These are phyloP conservation scores for Pipra filicauda DNA, from an alignment of 2,113 vertebrate genomes.

Conservation along the genomic window DNA sequence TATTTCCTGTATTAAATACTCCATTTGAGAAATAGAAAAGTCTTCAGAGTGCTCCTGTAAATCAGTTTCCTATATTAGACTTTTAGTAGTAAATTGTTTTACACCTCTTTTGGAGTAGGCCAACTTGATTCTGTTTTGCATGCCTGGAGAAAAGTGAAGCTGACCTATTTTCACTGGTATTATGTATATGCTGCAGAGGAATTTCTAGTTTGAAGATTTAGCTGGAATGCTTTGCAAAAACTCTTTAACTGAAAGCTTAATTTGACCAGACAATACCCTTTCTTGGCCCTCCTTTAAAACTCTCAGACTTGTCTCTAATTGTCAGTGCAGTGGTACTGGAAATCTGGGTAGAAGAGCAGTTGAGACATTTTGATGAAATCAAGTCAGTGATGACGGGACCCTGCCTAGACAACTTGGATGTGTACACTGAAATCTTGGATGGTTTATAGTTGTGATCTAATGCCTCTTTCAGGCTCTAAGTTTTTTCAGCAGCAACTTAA, in stretches of 20 bases:
- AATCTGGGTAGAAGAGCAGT: not conserved
- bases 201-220: not conserved
- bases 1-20: not conserved
- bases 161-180: not conserved
- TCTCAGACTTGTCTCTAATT: not conserved
- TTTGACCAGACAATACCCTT: slow-evolving; percentile 17
- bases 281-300: not conserved
- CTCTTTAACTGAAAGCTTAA: not conserved
- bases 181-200: not conserved
- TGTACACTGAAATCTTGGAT: not conserved
- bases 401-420: not conserved
- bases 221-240: not conserved
- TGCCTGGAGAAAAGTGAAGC: not conserved
- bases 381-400: not conserved
- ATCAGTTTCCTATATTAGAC: not conserved
- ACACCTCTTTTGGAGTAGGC: not conserved
- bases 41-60: not conserved
- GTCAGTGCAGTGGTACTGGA: not conserved
- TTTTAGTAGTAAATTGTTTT: not conserved
- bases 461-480: not conserved
- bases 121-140: not conserved
- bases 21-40: not conserved
- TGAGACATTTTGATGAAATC: not conserved
- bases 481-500: not conserved
- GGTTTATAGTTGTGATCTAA: not conserved